Percentiles rank a stretch among this genome's conserved stretches.
phyloP scores from a whole-genome alignment of 2,797 vertebrate genomes.

The Sebastes melanostomus region DNA sequence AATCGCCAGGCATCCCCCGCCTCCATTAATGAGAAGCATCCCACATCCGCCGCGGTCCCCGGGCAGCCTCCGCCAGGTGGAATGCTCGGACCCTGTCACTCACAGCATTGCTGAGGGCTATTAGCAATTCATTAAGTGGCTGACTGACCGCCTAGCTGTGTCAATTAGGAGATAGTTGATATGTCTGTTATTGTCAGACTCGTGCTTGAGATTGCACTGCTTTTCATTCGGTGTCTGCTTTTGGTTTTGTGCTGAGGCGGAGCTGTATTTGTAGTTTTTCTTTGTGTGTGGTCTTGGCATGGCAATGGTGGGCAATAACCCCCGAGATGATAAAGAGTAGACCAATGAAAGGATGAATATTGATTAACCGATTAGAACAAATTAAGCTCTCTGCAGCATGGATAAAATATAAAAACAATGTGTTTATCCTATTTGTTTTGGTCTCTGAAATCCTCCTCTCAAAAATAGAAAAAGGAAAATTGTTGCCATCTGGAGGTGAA shows the following conservation, averaged over 20 bases:
- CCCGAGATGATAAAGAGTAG: neutral
- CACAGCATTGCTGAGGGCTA: slow-evolving; percentile 72
- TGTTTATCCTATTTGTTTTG: slow-evolving; percentile 2
- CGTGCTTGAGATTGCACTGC: slow-evolving; percentile 65
- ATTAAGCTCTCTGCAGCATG: neutral
- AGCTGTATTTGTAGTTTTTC: slow-evolving; percentile 34
- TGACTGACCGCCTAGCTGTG: slow-evolving; percentile 70
- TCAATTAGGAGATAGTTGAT: slow-evolving; percentile 85
- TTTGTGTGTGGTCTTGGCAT: slow-evolving; percentile 24
- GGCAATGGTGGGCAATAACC: slow-evolving; percentile 7
- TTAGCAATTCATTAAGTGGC: slow-evolving; percentile 77
- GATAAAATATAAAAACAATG: neutral
- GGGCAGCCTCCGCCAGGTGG: slow-evolving; percentile 69
- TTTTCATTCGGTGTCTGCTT: slow-evolving; percentile 60
- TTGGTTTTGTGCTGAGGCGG: slow-evolving; percentile 42
- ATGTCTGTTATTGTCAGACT: slow-evolving; percentile 76
- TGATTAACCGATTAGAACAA: neutral
- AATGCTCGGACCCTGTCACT: slow-evolving; percentile 77
- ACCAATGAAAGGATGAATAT: slow-evolving; percentile 12
- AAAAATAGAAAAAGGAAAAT: slow-evolving; percentile 28
- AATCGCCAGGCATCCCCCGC: slow-evolving; percentile 75
- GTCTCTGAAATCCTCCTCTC: neutral
- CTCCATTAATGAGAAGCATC: slow-evolving; percentile 79
- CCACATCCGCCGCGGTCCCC: slow-evolving; percentile 55
- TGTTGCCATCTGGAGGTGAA: slow-evolving; percentile 77